Percentiles rank a stretch among this genome's conserved stretches.
Evolutionary conservation across 37 sponge, comb jelly and placozoan species (phyloP).

Genomic region (Aplysina aerophoba): DNA sequence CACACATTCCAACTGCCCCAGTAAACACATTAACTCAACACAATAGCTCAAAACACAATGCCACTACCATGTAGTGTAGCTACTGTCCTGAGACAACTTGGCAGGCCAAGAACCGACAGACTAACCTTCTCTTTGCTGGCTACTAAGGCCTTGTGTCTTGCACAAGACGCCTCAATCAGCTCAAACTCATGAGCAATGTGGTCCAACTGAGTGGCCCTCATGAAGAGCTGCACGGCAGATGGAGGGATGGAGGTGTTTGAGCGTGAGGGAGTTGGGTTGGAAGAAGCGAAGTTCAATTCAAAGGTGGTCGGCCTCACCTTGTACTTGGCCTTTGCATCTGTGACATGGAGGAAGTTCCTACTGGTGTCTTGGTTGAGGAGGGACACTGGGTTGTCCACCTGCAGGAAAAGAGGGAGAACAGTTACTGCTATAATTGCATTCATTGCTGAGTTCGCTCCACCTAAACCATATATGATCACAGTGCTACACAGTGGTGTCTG

Average conservation of each 20-base stretch:
- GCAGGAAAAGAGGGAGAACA: constrained; percentile 22
- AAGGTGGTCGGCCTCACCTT: constrained; percentile 28
- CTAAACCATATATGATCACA: background rate
- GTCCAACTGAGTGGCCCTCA: constrained; percentile 97
- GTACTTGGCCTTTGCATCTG: constrained; percentile 76
- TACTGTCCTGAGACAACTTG: too few species aligned
- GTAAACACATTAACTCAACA: too few species aligned
- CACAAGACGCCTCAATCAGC: constrained; percentile 59
- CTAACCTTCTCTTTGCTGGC: constrained; percentile 51
- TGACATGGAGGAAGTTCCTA: constrained; percentile 88
- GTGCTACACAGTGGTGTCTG: background rate
- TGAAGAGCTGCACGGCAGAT: constrained; percentile 73
- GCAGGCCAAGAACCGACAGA: background rate
- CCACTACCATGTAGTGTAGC: too few species aligned
- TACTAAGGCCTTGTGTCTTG: constrained; percentile 54
- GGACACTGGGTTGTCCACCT: constrained; percentile 97
- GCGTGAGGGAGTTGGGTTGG: background rate
- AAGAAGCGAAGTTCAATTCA: background rate
- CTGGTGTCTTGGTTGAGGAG: constrained; percentile 96
- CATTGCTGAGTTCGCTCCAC: too few species aligned
- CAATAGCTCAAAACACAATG: too few species aligned
- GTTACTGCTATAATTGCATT: background rate
- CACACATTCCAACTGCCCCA: too few species aligned
- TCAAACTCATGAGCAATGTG: constrained; percentile 83
- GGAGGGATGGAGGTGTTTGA: background rate